Conservation (phyloP, 2,113 vertebrate species). For the Numida meleagris region DNA sequence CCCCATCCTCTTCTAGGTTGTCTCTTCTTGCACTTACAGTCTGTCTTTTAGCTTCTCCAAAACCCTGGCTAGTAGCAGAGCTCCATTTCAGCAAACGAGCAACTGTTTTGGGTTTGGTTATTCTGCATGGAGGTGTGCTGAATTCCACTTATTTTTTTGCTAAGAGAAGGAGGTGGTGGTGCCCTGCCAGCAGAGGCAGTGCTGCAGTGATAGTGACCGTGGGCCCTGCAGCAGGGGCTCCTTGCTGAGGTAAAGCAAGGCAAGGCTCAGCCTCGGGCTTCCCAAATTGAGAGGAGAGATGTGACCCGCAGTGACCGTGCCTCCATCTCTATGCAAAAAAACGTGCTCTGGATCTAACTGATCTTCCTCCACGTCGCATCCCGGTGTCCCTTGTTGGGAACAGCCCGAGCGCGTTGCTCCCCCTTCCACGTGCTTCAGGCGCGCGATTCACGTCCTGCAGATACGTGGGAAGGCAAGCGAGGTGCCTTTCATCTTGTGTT, state of each 20-base stretch:
- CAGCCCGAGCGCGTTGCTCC: neutral
- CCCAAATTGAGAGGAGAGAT: neutral
- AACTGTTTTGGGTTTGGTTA: neutral
- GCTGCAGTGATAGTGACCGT: neutral
- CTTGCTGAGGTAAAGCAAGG: neutral
- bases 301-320: neutral
- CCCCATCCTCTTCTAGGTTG: neutral
- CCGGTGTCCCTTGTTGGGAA: neutral
- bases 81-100: neutral
- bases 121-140: neutral
- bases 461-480: constrained; percentile 72
- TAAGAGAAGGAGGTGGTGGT: neutral
- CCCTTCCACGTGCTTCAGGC: neutral
- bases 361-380: neutral
- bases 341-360: neutral
- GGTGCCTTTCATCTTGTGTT: constrained; percentile 76
- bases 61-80: neutral
- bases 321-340: neutral
- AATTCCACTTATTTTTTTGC: neutral
- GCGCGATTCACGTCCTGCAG: constrained; percentile 67
- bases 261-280: neutral
- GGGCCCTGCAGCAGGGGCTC: neutral
- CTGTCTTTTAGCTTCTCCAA: neutral
- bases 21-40: neutral
- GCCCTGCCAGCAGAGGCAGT: neutral